Evolutionary conservation across 2,113 vertebrate species (phyloP).

Genomic region (Nothobranchius furzeri): DNA sequence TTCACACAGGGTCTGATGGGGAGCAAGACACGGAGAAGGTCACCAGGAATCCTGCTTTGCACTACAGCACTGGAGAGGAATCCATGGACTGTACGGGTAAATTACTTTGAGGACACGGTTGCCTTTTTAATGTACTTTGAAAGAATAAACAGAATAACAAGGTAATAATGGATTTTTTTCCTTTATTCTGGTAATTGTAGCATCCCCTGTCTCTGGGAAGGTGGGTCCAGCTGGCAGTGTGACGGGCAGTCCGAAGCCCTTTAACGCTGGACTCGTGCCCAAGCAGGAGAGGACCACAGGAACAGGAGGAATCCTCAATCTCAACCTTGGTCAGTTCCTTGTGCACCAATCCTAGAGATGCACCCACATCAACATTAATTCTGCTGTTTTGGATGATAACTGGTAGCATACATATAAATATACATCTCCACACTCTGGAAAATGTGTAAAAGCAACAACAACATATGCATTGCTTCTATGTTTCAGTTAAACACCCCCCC

Average conservation of each 20-base stretch:
- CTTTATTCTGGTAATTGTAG: slow-evolving; percentile 70
- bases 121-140: no score
- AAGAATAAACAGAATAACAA: no score
- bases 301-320: slow-evolving; percentile 94
- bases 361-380: no score
- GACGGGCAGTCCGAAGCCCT: slow-evolving; percentile 90
- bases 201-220: slow-evolving; percentile 89
- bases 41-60: slow-evolving; percentile 85
- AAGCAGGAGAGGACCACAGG: slow-evolving; percentile 88
- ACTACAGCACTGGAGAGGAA: slow-evolving; percentile 95
- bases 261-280: slow-evolving; percentile 82
- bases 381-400: no score
- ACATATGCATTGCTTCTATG: no score
- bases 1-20: slow-evolving; percentile 95
- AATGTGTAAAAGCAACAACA: no score
- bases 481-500: no score
- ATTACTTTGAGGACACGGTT: not conserved
- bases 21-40: slow-evolving; percentile 91
- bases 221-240: slow-evolving; percentile 85
- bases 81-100: slow-evolving; percentile 94
- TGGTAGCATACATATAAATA: no score
- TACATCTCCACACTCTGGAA: no score
- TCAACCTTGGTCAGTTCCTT: slow-evolving; percentile 90
- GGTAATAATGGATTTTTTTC: not conserved
- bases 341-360: not conserved